Evolutionary conservation across 1,140 invertebrate species (phyloP).

Genomic region (Drosophila mojavensis): DNA sequence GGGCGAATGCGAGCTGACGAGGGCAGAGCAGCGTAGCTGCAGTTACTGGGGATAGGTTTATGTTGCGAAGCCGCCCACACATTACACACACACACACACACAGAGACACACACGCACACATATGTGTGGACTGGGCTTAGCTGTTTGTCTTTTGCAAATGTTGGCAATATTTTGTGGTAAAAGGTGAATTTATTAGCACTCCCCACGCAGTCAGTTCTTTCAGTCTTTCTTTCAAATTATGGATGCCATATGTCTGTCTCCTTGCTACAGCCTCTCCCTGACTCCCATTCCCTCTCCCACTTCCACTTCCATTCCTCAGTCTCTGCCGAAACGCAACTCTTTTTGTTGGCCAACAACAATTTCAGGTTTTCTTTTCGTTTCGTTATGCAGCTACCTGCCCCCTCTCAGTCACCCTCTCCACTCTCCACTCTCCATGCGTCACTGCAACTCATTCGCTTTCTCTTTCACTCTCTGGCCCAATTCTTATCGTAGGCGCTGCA

Average conservation of each 20-base stretch:
- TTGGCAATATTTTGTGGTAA: slow-evolving; percentile 79
- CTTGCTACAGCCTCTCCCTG: neutral
- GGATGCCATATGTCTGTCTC: slow-evolving; percentile 38
- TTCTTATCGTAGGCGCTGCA: slow-evolving; percentile 53
- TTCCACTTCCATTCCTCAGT: neutral
- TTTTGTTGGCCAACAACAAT: slow-evolving; percentile 20
- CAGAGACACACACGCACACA: neutral
- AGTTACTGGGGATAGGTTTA: slow-evolving; percentile 36
- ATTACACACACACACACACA: slow-evolving; percentile 1
- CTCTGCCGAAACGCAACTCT: slow-evolving; percentile 9
- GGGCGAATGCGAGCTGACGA: neutral
- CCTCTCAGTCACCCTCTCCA: neutral
- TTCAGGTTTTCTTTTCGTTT: slow-evolving; percentile 21
- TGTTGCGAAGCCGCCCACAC: slow-evolving; percentile 39
- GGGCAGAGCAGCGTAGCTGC: neutral
- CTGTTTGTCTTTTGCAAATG: slow-evolving; percentile 76
- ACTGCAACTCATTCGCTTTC: neutral
- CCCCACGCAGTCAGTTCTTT: slow-evolving; percentile 28
- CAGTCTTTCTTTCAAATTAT: slow-evolving; percentile 43
- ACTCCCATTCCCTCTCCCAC: neutral
- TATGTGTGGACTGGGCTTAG: slow-evolving; percentile 28
- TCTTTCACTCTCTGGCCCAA: neutral
- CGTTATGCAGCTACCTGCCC: slow-evolving; percentile 10
- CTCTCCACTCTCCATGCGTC: too few relatives aligned
- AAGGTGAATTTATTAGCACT: slow-evolving; percentile 77